Percentiles rank a stretch among this genome's conserved stretches.
These are phyloP conservation scores for Dilophus febrilis DNA, from an alignment of 2,888 invertebrate species.

Conservation along the genomic window DNA sequence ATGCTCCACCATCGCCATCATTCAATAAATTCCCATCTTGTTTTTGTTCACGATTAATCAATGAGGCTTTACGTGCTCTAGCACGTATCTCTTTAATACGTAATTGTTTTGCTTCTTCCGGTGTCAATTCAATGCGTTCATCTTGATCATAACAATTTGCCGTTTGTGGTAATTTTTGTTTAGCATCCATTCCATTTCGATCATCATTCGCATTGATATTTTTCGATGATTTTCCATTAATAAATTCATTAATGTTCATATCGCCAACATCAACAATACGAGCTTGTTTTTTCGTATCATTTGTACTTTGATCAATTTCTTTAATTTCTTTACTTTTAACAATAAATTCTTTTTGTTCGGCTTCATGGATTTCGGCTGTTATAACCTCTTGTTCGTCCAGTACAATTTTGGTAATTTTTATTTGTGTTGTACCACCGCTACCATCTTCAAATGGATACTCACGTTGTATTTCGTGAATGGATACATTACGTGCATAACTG, in stretches of 20 bases:
- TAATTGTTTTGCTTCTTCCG: conserved; percentile 29
- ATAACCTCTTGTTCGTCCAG: conserved; percentile 14
- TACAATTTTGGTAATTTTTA: conserved; percentile 19
- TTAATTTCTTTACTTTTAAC: conserved; percentile 5
- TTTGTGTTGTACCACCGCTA: conserved; percentile 20
- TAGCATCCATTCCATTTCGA: not conserved
- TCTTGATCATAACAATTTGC: conserved; percentile 34
- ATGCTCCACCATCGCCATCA: conserved; percentile 26
- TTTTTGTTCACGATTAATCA: not conserved
- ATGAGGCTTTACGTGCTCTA: conserved; percentile 20
- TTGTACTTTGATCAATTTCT: not conserved
- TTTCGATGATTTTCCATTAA: not conserved
- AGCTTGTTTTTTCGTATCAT: conserved; percentile 3
- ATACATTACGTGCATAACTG: conserved; percentile 36
- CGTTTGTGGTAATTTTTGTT: conserved; percentile 18
- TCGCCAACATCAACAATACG: not conserved
- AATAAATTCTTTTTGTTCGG: conserved; percentile 4
- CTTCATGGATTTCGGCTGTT: conserved; percentile 6
- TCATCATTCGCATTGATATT: too few species aligned
- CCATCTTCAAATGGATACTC: conserved; percentile 31
- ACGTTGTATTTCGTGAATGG: conserved; percentile 39
- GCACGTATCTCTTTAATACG: conserved; percentile 33
- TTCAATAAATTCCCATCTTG: not conserved
- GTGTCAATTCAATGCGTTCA: conserved; percentile 27
- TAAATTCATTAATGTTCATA: not conserved